phyloP scores from a whole-genome alignment of 2,113 vertebrate genomes.

The Aspidoscelis tigris region DNA sequence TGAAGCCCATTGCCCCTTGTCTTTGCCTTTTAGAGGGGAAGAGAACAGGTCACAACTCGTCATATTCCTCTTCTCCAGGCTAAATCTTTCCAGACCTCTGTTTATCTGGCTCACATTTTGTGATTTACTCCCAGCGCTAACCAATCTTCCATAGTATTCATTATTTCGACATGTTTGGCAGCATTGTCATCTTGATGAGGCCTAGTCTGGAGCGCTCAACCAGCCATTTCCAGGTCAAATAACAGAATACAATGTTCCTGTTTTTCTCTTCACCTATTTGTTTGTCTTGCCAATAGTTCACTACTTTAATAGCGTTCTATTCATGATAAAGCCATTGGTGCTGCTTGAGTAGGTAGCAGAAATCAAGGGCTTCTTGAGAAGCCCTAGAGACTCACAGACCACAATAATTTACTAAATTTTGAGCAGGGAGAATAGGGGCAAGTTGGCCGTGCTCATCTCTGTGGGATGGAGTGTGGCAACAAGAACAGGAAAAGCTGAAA shows the following conservation, averaged over 20 bases:
- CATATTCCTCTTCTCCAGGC: no score
- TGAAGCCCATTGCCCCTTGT: no score
- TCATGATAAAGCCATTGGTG: conserved; percentile 41
- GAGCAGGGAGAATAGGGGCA: conserved; percentile 16
- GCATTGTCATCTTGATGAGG: conserved; percentile 39
- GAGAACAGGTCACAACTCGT: no score
- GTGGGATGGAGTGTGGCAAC: conserved; percentile 9
- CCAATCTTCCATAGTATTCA: background rate
- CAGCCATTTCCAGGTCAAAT: conserved; percentile 58
- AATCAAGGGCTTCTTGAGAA: conserved; percentile 48
- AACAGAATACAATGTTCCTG: conserved; percentile 1
- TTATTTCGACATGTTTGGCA: conserved; percentile 22
- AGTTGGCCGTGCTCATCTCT: conserved; percentile 43
- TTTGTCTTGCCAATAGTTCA: conserved; percentile 29
- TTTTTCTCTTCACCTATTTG: conserved; percentile 25
- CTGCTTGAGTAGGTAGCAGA: conserved; percentile 36
- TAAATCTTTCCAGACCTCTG: no score
- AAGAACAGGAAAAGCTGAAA: conserved; percentile 40
- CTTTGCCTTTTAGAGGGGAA: no score
- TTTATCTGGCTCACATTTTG: no score
- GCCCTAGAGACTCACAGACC: conserved; percentile 17
- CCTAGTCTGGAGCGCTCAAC: conserved; percentile 37
- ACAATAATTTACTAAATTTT: conserved; percentile 42
- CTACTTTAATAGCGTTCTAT: conserved; percentile 39
- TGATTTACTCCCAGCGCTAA: background rate